Conservation (phyloP, 1,140 invertebrate species). For the Penaeus indicus region DNA sequence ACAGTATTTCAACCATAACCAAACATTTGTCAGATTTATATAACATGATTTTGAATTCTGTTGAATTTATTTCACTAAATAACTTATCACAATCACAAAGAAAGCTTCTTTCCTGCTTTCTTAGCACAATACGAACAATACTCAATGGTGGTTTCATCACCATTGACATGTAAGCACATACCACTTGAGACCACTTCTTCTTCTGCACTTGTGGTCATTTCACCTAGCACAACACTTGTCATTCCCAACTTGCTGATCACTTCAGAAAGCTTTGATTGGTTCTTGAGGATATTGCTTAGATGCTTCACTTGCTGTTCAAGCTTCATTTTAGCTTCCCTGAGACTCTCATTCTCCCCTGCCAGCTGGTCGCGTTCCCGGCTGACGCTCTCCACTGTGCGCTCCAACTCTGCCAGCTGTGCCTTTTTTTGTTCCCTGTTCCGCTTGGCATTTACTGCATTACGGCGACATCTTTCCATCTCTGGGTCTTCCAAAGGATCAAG, state of each 20-base stretch:
- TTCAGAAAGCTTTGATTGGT: constrained; percentile 37
- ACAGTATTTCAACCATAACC: constrained; percentile 1
- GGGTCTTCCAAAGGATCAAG: constrained; percentile 60
- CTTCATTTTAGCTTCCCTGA: constrained; percentile 38
- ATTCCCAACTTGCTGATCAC: constrained; percentile 27
- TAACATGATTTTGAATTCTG: not conserved
- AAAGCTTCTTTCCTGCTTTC: constrained; percentile 47
- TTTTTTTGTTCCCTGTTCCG: constrained; percentile 64
- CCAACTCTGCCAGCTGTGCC: constrained; percentile 43
- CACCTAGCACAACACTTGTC: constrained; percentile 32
- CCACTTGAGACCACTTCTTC: constrained; percentile 39
- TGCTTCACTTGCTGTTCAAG: constrained; percentile 51
- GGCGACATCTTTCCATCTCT: constrained; percentile 59
- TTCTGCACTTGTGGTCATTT: constrained; percentile 38
- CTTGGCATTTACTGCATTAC: constrained; percentile 63
- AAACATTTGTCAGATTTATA: not conserved
- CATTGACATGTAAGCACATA: constrained; percentile 55
- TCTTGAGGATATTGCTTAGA: constrained; percentile 42
- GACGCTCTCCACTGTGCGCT: constrained; percentile 34
- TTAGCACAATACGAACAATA: constrained; percentile 53
- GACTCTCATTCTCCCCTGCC: constrained; percentile 51
- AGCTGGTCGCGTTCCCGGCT: constrained; percentile 47
- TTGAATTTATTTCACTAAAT: not conserved
- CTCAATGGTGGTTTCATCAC: constrained; percentile 50
- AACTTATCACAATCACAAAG: not conserved